Percentiles rank a stretch among this genome's conserved stretches.
Conservation (phyloP, 2,888 invertebrate genomes). For the Copidosoma aretas region DNA sequence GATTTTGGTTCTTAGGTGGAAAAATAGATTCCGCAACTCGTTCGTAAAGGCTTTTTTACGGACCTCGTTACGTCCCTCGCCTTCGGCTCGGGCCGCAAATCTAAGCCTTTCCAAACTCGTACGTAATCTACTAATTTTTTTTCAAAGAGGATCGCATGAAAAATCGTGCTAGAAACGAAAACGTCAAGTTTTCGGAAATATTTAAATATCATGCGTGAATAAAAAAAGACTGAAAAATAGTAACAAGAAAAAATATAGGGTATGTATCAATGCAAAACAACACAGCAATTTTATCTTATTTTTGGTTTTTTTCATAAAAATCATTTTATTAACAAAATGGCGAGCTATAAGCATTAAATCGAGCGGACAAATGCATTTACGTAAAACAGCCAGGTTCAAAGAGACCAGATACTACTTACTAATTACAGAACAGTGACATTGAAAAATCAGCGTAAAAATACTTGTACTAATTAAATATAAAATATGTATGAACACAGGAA, state of each 20-base stretch:
- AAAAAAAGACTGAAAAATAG: background rate
- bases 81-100: too few species aligned
- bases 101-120: too few species aligned
- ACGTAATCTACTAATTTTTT: background rate
- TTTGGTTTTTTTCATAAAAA: slow-evolving; percentile 31
- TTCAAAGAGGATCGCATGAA: background rate
- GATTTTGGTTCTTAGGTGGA: too few species aligned
- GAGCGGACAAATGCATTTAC: slow-evolving; percentile 28
- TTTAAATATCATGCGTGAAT: background rate
- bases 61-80: too few species aligned
- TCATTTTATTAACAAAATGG: slow-evolving; percentile 39
- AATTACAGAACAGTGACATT: slow-evolving; percentile 4
- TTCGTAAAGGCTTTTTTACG: too few species aligned
- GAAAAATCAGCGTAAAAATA: slow-evolving; percentile 17
- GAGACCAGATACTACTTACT: slow-evolving; percentile 37
- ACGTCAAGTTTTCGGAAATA: background rate
- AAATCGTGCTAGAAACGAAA: background rate
- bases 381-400: slow-evolving; percentile 27
- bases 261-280: slow-evolving; percentile 1
- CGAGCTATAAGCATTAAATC: slow-evolving; percentile 38
- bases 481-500: background rate
- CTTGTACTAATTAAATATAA: background rate
- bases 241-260: slow-evolving; percentile 7
- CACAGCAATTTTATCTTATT: background rate
- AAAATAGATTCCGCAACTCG: too few species aligned